phyloP scores from a whole-genome alignment of 2,888 invertebrate species.

The Metellina segmentata region DNA sequence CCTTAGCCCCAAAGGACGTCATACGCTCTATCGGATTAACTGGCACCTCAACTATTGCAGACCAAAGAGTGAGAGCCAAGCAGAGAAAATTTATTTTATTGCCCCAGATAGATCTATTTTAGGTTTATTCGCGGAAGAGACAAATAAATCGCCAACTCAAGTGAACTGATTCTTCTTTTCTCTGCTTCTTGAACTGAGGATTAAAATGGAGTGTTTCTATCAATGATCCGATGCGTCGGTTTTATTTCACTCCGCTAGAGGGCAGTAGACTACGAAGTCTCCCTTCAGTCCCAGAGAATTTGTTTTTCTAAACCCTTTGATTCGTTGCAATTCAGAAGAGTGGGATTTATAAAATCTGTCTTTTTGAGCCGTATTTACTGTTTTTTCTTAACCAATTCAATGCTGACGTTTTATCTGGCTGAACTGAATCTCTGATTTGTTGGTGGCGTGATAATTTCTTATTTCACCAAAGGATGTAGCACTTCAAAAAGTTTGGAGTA shows the following conservation, averaged over 20 bases:
- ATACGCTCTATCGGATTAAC: slow-evolving; percentile 31
- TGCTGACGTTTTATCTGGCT: no score
- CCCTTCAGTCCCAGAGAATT: no score
- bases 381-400: no score
- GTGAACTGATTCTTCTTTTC: slow-evolving; percentile 20
- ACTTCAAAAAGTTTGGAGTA: no score
- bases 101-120: slow-evolving; percentile 26
- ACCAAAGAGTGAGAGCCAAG: background rate
- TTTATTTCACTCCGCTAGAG: background rate
- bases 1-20: background rate
- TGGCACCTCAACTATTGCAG: slow-evolving; percentile 9
- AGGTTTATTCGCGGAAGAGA: slow-evolving; percentile 7
- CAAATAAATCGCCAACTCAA: slow-evolving; percentile 28
- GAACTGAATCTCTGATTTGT: no score
- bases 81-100: slow-evolving; percentile 18
- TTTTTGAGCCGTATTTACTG: no score
- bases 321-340: no score
- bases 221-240: background rate
- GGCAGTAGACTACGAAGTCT: no score
- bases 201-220: slow-evolving; percentile 11
- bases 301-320: no score
- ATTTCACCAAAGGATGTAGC: no score
- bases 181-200: background rate
- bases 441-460: no score
- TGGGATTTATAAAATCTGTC: no score